Percentiles rank a stretch among this genome's conserved stretches.
Conservation (phyloP, 92 coral and sea anemone species). For the Phenganax marumi region DNA sequence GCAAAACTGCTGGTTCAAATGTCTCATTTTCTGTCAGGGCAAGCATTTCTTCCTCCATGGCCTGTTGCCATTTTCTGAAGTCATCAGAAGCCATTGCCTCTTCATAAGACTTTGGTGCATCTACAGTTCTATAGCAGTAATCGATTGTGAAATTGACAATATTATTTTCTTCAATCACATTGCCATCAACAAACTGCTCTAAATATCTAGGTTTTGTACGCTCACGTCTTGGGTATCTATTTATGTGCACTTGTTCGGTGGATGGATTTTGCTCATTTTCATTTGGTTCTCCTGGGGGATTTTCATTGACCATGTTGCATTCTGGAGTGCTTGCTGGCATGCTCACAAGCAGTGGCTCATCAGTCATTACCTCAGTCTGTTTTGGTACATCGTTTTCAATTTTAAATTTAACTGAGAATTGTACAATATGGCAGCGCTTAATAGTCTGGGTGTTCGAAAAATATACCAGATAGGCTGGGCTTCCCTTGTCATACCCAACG, state of each 20-base stretch:
- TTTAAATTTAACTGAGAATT: slow-evolving; percentile 41
- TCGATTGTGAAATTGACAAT: slow-evolving; percentile 45
- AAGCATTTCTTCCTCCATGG: slow-evolving; percentile 58
- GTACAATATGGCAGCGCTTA: slow-evolving; percentile 46
- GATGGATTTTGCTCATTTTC: not conserved
- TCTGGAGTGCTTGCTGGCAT: not conserved
- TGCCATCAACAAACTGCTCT: slow-evolving; percentile 39
- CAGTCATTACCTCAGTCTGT: slow-evolving; percentile 9
- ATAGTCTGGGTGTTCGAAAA: slow-evolving; percentile 41
- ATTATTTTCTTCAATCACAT: slow-evolving; percentile 37
- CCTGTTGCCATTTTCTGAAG: slow-evolving; percentile 48
- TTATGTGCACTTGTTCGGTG: not conserved
- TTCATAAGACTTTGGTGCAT: slow-evolving; percentile 49
- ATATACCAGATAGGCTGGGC: slow-evolving; percentile 54
- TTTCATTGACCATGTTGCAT: slow-evolving; percentile 8
- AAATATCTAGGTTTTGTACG: slow-evolving; percentile 42
- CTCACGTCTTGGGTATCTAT: slow-evolving; percentile 41
- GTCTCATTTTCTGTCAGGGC: slow-evolving; percentile 55
- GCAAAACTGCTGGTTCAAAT: slow-evolving; percentile 48
- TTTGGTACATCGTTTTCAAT: not conserved
- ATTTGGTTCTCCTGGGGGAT: slow-evolving; percentile 3
- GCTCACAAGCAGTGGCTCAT: not conserved
- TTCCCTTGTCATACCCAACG: slow-evolving; percentile 49
- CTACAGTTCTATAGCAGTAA: slow-evolving; percentile 31
- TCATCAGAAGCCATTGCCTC: slow-evolving; percentile 53